phyloP scores from a whole-genome alignment of 2,888 invertebrate species.

The Ephialtes manifestator region DNA sequence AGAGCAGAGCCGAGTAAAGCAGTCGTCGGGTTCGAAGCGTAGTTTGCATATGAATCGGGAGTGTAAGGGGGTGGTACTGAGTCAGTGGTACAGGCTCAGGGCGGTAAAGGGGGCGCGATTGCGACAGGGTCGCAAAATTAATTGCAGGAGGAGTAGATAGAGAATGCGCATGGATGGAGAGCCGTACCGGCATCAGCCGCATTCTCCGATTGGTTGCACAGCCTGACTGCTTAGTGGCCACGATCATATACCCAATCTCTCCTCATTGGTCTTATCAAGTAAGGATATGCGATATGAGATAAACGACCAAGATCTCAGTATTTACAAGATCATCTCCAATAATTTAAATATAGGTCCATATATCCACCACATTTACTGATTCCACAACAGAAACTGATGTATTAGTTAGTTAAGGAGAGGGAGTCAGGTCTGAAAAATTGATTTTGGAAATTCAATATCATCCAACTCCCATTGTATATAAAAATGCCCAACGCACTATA shows the following conservation, averaged over 20 bases:
- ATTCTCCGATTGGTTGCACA: slow-evolving; percentile 37
- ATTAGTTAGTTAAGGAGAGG: no score
- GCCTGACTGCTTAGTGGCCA: slow-evolving; percentile 32
- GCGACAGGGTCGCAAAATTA: slow-evolving; percentile 57
- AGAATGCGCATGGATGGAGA: slow-evolving; percentile 18
- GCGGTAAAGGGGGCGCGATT: slow-evolving; percentile 13
- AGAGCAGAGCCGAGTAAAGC: slow-evolving; percentile 13
- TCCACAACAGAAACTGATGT: no score
- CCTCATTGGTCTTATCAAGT: neutral
- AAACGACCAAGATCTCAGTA: neutral
- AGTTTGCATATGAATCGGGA: slow-evolving; percentile 59
- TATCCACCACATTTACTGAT: neutral
- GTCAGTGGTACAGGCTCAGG: slow-evolving; percentile 38
- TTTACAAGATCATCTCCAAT: neutral
- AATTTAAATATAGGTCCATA: neutral
- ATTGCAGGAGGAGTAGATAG: slow-evolving; percentile 51
- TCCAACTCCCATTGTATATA: no score
- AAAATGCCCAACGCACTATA: no score
- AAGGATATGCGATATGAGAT: slow-evolving; percentile 1
- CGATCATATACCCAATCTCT: neutral
- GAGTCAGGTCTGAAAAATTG: no score
- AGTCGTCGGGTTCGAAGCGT: slow-evolving; percentile 33
- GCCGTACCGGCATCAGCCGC: slow-evolving; percentile 2
- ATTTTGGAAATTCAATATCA: no score
- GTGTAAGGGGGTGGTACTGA: slow-evolving; percentile 29